Evolutionary conservation across 1,140 invertebrate species (phyloP), one percentile per base, ranked within the genome.

Genomic region (Nasonia vitripennis): DNA sequence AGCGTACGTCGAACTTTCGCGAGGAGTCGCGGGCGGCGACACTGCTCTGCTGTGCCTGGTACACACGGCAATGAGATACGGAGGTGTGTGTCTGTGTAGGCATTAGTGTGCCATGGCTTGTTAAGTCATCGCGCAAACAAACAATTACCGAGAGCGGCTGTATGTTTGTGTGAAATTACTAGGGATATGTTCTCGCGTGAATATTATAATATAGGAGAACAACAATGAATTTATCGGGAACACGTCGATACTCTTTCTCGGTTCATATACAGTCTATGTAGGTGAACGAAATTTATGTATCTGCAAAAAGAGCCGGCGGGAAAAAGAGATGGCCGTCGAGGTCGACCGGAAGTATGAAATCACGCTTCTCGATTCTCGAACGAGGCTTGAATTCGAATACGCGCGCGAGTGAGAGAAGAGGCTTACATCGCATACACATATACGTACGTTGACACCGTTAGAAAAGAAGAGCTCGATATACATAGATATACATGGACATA

Each of bases 341-440:
- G 74, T 71, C 77, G 85, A 80, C 48, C 85, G 85, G 85, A 86
- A 86, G 70, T 86, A 67, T 62, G 85, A 88, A 88, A 89, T 88
- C 85, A 88, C 86, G 85, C 85, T 88, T 86, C 70, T 86, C 86
- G 83, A 85, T 75, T 79, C 81, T 67, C 73, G 82, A 45, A 88
- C 89, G 87, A 88, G 89, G 73, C 62, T 86, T 88, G 91, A 90
- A 91, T 92, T 91, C 90, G 89, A 92, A 89, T 88, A 81, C 85
- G 80, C 62, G 77, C 51, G 77, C 10, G n/a, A 31, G 62, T n/a
- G 55, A 3, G 14, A 62, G 55, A 7, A 62, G 55, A 31, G 37
- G 34, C 67, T 55, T 48, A 48, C 11, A 27, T 80, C 41, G 37
- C 68, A 80, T 68, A 68, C 34, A 45, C 23, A 11, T 71, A 68